Conservation (phyloP, 2,113 vertebrate genomes). For the Tachycineta bicolor region DNA sequence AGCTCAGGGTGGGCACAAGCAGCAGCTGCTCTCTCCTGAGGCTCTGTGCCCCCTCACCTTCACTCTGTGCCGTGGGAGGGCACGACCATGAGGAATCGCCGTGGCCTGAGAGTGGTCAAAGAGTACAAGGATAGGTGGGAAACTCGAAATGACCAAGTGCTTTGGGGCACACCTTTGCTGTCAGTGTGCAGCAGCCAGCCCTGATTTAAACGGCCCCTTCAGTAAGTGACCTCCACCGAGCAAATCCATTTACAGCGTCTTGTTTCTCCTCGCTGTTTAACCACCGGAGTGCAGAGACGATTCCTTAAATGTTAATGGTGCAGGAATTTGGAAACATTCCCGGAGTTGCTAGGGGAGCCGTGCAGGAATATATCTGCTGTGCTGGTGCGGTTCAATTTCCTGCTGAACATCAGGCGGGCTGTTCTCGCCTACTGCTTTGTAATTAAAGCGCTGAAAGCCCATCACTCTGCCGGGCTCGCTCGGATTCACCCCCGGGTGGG, state of each 20-base stretch:
- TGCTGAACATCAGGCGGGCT: slow-evolving; percentile 31
- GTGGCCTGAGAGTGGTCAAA: not conserved
- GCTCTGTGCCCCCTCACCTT: not conserved
- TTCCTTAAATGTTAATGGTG: slow-evolving; percentile 70
- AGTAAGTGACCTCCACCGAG: slow-evolving; percentile 10
- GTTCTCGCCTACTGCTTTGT: slow-evolving; percentile 37
- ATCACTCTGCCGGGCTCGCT: not conserved
- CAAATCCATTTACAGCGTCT: slow-evolving; percentile 60
- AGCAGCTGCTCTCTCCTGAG: not conserved
- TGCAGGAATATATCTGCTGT: slow-evolving; percentile 34
- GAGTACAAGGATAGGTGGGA: not conserved
- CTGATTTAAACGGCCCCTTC: slow-evolving; percentile 39
- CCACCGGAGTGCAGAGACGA: slow-evolving; percentile 33
- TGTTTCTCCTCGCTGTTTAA: slow-evolving; percentile 61
- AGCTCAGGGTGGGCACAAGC: not conserved
- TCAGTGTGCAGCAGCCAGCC: not conserved
- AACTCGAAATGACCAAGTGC: not conserved
- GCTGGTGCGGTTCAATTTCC: slow-evolving; percentile 51
- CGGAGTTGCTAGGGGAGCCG: slow-evolving; percentile 35
- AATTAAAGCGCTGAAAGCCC: slow-evolving; percentile 57
- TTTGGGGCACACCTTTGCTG: slow-evolving; percentile 24
- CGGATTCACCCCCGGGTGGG: not conserved
- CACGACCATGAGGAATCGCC: accelerated
- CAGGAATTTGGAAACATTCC: slow-evolving; percentile 64
- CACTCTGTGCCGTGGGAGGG: not conserved